phyloP scores from a whole-genome alignment of 2,888 invertebrate species.

The Arge pagana region DNA sequence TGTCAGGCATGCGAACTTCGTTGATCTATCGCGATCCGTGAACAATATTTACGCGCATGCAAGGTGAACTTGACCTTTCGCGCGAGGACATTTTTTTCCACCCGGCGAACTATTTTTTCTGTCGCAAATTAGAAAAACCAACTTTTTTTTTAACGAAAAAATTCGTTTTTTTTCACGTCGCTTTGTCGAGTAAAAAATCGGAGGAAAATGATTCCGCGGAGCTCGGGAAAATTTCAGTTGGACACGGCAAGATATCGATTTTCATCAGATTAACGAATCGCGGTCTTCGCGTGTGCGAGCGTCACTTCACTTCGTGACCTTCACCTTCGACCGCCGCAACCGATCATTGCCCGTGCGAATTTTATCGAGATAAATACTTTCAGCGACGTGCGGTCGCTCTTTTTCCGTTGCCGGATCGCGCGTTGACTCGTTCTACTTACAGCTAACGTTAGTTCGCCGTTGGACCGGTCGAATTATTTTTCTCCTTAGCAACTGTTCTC shows the following conservation, averaged over 20 bases:
- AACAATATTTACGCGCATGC: slow-evolving; percentile 18
- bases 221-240: not conserved
- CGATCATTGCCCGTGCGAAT: not conserved
- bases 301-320: slow-evolving; percentile 2
- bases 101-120: no score
- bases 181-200: not conserved
- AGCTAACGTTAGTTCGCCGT: no score
- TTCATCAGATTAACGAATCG: not conserved
- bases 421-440: no score
- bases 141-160: not conserved
- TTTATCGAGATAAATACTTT: slow-evolving; percentile 11
- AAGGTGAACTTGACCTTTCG: slow-evolving; percentile 14
- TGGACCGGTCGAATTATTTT: no score
- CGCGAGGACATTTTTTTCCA: not conserved
- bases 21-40: slow-evolving; percentile 18
- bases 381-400: no score
- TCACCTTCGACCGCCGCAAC: not conserved
- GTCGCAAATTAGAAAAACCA: not conserved
- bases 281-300: slow-evolving; percentile 3
- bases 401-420: no score
- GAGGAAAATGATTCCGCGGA: not conserved
- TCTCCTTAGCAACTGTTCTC: no score
- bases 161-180: not conserved
- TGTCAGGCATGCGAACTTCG: slow-evolving; percentile 16
- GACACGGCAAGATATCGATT: not conserved